Percentiles rank a stretch among this genome's conserved stretches.
These are phyloP conservation scores for Notarius lentiginosus DNA, from an alignment of 2,113 vertebrate genomes.

Conservation along the genomic window DNA sequence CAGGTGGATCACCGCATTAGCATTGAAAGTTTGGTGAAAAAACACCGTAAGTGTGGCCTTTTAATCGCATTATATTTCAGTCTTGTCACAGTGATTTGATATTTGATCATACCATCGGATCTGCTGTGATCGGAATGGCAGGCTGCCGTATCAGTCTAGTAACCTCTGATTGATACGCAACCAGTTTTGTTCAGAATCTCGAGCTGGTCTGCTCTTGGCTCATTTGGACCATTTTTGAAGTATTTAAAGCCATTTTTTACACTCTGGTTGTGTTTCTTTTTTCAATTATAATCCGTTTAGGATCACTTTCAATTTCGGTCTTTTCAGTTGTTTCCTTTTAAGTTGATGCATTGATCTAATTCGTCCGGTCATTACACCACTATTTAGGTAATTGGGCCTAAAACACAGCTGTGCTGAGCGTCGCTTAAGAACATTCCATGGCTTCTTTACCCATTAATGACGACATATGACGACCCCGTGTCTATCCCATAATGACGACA, in stretches of 20 bases:
- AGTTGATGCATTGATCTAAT: neutral
- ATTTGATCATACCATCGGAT: no score
- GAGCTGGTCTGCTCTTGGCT: no score
- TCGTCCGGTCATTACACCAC: neutral
- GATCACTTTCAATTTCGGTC: neutral
- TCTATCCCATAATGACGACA: no score
- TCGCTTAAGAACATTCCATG: neutral
- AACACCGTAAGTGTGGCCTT: slow-evolving; percentile 73
- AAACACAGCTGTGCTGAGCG: neutral
- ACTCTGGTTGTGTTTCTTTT: no score
- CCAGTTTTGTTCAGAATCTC: no score
- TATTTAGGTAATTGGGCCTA: neutral
- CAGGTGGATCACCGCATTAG: slow-evolving; percentile 77
- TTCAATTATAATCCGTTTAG: neutral
- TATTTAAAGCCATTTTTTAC: neutral
- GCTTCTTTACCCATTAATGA: neutral
- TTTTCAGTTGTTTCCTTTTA: neutral
- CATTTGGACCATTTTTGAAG: neutral
- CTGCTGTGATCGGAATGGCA: no score
- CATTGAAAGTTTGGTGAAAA: slow-evolving; percentile 73
- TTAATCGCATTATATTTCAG: neutral
- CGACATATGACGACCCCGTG: no score
- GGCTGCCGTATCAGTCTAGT: no score
- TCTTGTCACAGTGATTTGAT: neutral
- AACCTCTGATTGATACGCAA: no score